Base-by-base conservation (phyloP, 2,113 vertebrate genomes). In the Scatophagus argus region DNA sequence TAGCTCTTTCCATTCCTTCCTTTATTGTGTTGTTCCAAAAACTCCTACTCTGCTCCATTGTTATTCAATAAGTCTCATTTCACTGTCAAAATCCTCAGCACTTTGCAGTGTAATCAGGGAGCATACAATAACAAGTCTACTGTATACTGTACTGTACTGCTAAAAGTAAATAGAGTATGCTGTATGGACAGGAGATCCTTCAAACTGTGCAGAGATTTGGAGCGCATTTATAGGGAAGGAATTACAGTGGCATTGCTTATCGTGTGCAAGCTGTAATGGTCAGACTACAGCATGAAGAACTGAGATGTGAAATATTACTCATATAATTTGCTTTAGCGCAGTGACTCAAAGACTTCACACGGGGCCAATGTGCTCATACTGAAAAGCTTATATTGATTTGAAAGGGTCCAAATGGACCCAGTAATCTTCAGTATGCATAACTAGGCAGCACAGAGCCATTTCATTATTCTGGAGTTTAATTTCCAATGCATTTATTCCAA, bases 401-500 rank as follows among this genome's bases (percentile, higher is more conserved):
- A 87, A 84, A 74, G 29, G 47, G 60, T 65, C 63, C 61, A 86
- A 79, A 79, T 84, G 71, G 66, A 82, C 47, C 25, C 36, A 41
- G 81, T 73, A 81, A 84, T 87, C 75, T 82, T 84, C 72, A 80
- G 69, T 77, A 76, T 79, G 71, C 83, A 62, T 56, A 89, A 88
- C 52, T 71, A 85, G 76, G 59, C 70, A 82, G 77, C 74, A 73
- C 56, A 66, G 74, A 78, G 62, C 74, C 70, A 74, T 69, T 87
- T 91, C 83, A 86, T 88, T 88, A 87, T 79, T 82, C 75, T 59
- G 55, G 55, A 75, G 71, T 90, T 90, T 91, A 86, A 92, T 94
- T 94, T 90, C 75, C 74, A 60, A 82, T 82, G 81, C 81, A 91
- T 93, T 92, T 87, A 82, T 86, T 87, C 81, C 65, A 85, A 92